Evolutionary conservation across 2,113 vertebrate species (phyloP).

Genomic region (Glaucomys volans): DNA sequence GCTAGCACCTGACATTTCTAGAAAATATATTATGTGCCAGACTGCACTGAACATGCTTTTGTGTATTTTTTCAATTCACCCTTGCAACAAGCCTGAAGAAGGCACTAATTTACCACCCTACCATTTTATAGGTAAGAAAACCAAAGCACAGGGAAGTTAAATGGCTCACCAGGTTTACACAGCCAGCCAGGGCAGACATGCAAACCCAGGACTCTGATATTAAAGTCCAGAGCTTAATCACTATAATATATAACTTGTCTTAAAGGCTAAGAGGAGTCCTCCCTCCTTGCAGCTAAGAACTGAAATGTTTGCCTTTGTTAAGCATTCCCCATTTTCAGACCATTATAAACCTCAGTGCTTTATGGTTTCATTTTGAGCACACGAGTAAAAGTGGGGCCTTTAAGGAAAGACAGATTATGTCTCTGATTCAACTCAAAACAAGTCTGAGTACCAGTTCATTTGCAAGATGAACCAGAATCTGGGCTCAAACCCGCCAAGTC

Average conservation of each 20-base stretch:
- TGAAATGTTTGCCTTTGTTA: not conserved
- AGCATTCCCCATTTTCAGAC: not conserved
- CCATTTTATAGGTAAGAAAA: not conserved
- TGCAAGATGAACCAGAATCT: not conserved
- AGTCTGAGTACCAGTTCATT: not conserved
- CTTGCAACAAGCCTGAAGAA: not conserved
- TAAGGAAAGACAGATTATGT: conserved; percentile 15
- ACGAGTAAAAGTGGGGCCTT: conserved; percentile 10
- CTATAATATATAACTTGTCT: not conserved
- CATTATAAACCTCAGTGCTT: not conserved
- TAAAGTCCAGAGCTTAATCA: rapidly evolving
- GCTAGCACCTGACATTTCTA: not conserved
- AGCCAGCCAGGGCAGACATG: not conserved
- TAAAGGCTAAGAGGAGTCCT: not conserved
- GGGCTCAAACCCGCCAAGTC: not conserved
- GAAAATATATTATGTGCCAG: not conserved
- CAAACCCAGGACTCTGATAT: not conserved
- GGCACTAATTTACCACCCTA: not conserved
- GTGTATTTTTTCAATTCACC: not conserved
- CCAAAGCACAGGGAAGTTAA: not conserved
- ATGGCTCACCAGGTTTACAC: not conserved
- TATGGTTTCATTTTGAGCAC: conserved; percentile 28
- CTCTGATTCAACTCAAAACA: conserved; percentile 6
- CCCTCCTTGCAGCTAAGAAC: not conserved
- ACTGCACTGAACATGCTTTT: not conserved